Evolutionary conservation across 2,113 vertebrate species (phyloP), one percentile per base, ranked within the genome.

Genomic region (Gobiocypris rarus): DNA sequence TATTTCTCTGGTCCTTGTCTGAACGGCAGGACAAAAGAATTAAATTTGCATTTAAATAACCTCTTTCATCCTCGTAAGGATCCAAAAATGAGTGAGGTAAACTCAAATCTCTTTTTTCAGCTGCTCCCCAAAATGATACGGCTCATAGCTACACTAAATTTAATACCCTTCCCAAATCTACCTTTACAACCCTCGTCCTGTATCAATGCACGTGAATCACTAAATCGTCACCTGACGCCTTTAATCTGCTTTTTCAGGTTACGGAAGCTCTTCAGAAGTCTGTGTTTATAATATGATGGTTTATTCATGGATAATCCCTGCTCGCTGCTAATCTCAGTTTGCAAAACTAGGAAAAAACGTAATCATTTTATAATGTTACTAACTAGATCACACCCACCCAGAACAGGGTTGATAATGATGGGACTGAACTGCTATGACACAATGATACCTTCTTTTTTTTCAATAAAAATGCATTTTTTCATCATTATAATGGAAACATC

Each of bases 31-130:
- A 70, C 54, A 81, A 87, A 70, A 17, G 15, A 84, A 70, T 58
- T 48, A 75, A 50, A 82, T 79, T 85, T 79, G 67, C 81, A 83
- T 80, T 83, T 83, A 73, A 79, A 75, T 83, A 73, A 83, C 78
- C 74, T 74, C 83, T 87, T 82, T 83, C 74, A 82, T 85, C 81
- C 65, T 11, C 43, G 24, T 61, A 82, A 74, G 75, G 73, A 82
- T 50, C 73, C 67, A 26, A 45, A 76, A 71, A 75, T 59, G 45
- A 81, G 41, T 69, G 78, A 58, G 79, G 76, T 74, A 48, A 85
- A 85, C 77, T 81, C 22, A 75, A 63, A 84, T 83, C 58, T 83
- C 61, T 61, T 84, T n/a, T 71, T 45, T 61, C 59, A 56, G 54
- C 81, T 63, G 59, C 80, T 54, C 58, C 71, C 28, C 1, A 50